Base-by-base conservation (phyloP, 2,797 vertebrate species). In the Pyrocephalus nanus region DNA sequence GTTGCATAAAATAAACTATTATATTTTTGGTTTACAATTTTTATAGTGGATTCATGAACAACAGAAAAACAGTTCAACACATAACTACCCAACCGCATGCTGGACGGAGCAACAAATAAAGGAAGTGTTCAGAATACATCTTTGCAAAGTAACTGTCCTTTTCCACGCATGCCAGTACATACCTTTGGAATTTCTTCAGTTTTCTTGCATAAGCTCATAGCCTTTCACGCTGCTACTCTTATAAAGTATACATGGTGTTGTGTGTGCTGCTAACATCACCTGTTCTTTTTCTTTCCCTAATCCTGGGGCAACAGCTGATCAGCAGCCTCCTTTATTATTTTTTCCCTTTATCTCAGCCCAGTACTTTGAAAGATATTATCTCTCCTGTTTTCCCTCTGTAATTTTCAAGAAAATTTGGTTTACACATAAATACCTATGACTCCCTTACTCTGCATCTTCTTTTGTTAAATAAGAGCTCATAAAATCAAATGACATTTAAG, bases 401-500 rank as follows among this genome's bases (percentile, higher is more conserved):
- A 86, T 88, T 94, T 92, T 91, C 51, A 91, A 66, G 34, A 70
- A 76, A 87, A 12, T 81, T 87, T 84, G 32, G 32, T 77, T n/a
- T 89, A 64, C 2, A 4, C 55, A 81, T 75, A 82, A 95, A 87
- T 93, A 91, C 32, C 50, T 64, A 64, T 43, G 55, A 78, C 51
- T 80, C 58, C 70, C 71, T 86, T 81, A 89, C 51, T 90, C 71
- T 81, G 75, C 80, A 94, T 62, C 74, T 94, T 94, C 60, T 66
- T 95, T 80, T 92, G 69, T 93, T 90, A 96, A 90, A 93, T 76
- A 29, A 34, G 67, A 86, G 69, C 86, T 90, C 93, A 65, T 94
- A 90, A 93, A 96, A 89, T 71, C 86, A 86, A 75, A 76, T 71
- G 86, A 87, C 81, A 77, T 86, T 92, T 93, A 91, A 87, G 61